Percentiles rank a stretch among this genome's conserved stretches.
These are phyloP conservation scores for Hormaphis cornu DNA, from an alignment of 1,140 invertebrate species.

Conservation along the genomic window DNA sequence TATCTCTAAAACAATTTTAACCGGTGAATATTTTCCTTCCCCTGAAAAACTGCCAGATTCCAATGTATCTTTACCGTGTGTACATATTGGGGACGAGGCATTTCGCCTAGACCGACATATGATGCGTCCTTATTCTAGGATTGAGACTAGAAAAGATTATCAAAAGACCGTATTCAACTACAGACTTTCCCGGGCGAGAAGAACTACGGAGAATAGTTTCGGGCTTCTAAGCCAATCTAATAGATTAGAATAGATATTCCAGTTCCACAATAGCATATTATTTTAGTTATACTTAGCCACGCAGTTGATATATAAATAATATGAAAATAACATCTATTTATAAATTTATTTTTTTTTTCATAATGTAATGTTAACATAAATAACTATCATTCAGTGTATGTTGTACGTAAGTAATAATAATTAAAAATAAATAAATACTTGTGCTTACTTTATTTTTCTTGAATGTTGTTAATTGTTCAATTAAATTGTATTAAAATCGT, in stretches of 20 bases:
- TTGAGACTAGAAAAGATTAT: not conserved
- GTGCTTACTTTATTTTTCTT: not conserved
- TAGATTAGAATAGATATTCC: slow-evolving; percentile 7
- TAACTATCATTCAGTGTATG: not conserved
- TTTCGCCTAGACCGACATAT: slow-evolving; percentile 1
- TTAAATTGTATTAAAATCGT: not conserved
- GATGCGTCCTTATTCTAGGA: slow-evolving; percentile 9
- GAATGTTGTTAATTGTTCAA: not conserved
- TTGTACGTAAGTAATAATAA: not conserved
- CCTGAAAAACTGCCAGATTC: not conserved
- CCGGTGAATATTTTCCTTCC: not conserved
- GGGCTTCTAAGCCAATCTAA: not conserved
- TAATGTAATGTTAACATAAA: slow-evolving; percentile 4
- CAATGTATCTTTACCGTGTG: not conserved
- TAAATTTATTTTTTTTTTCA: slow-evolving; percentile 1
- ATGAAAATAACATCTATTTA: slow-evolving; percentile 2
- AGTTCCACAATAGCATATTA: slow-evolving; percentile 9
- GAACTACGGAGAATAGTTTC: slow-evolving; percentile 4
- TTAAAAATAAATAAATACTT: not conserved
- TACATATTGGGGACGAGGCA: not conserved
- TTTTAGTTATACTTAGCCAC: slow-evolving; percentile 6
- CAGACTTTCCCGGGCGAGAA: not conserved
- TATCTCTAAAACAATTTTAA: not conserved
- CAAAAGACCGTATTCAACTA: slow-evolving; percentile 35
- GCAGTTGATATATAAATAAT: slow-evolving; percentile 7